Conservation (phyloP, 2,113 vertebrate genomes). For the Carassius gibelio region DNA sequence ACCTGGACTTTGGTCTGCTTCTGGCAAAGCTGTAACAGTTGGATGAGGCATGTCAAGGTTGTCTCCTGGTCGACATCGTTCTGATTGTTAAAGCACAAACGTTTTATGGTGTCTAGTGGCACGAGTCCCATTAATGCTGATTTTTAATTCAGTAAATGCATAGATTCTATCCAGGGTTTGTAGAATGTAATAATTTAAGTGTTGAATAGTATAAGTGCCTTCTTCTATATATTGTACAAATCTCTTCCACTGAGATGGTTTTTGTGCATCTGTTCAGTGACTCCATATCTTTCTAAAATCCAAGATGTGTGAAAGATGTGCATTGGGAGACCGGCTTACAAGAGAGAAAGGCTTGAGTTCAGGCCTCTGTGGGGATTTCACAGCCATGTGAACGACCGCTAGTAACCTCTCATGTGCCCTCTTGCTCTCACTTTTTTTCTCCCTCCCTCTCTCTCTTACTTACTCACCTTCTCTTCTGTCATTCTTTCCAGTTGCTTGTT, state of each 20-base stretch:
- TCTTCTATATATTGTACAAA: not conserved
- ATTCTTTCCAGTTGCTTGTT: constrained; percentile 26
- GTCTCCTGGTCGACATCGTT: not conserved
- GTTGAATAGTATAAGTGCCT: too few species aligned
- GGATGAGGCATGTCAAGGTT: constrained; percentile 24
- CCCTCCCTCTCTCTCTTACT: constrained; percentile 13
- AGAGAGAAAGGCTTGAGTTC: constrained; percentile 23
- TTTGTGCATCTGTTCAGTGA: not conserved
- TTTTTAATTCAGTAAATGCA: not conserved
- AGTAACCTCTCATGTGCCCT: constrained; percentile 72
- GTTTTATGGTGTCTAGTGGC: not conserved
- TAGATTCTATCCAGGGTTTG: not conserved
- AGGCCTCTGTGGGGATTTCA: constrained; percentile 62
- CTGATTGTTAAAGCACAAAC: not conserved
- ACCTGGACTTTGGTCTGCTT: constrained; percentile 21
- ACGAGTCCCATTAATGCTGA: not conserved
- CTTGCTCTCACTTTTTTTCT: constrained; percentile 33
- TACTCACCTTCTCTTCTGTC: not conserved
- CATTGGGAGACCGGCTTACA: constrained; percentile 45
- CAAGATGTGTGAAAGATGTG: constrained; percentile 37
- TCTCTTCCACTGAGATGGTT: not conserved
- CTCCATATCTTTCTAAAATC: not conserved
- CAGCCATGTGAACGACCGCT: constrained; percentile 68
- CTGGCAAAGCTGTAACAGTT: not conserved
- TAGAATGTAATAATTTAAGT: not conserved